Evolutionary conservation across 2,797 vertebrate species (phyloP).

Genomic region (Neosalanx taihuensis): DNA sequence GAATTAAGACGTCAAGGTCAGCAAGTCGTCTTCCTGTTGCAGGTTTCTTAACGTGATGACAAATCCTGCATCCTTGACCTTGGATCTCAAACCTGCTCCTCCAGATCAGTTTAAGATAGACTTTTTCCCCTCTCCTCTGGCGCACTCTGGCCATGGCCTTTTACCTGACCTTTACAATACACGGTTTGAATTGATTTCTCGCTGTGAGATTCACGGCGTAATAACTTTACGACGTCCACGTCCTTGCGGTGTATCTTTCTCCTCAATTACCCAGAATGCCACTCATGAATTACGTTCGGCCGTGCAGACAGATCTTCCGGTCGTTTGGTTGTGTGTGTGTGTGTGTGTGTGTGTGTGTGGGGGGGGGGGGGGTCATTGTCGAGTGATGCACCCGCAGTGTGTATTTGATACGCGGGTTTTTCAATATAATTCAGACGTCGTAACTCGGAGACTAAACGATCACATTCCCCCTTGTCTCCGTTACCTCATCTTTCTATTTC

Average conservation of each 20-base stretch:
- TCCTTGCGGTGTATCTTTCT: slow-evolving; percentile 22
- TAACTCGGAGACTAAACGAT: too few relatives aligned
- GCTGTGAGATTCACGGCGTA: slow-evolving; percentile 4
- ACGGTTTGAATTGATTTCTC: slow-evolving; percentile 11
- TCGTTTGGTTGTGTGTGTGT: too few relatives aligned
- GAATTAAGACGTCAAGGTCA: slow-evolving; percentile 14
- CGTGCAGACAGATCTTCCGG: slow-evolving; percentile 21
- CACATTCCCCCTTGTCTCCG: too few relatives aligned
- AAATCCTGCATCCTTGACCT: neutral
- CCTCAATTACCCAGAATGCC: slow-evolving; percentile 5
- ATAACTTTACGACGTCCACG: slow-evolving; percentile 14
- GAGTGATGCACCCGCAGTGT: too few relatives aligned
- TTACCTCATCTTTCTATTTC: too few relatives aligned
- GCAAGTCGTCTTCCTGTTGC: slow-evolving; percentile 6
- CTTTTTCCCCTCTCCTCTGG: neutral
- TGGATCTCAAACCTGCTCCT: neutral
- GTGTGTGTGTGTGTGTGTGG: too few relatives aligned
- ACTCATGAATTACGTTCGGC: slow-evolving; percentile 20
- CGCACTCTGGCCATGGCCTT: neutral
- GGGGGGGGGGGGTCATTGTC: too few relatives aligned
- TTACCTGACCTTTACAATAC: neutral
- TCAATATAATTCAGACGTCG: too few relatives aligned
- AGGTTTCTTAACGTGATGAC: neutral
- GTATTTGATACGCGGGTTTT: too few relatives aligned
- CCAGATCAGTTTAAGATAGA: neutral